These are phyloP conservation scores for Gallinago undulata DNA, from an alignment of 2,113 vertebrate genomes.

Conservation along the genomic window DNA sequence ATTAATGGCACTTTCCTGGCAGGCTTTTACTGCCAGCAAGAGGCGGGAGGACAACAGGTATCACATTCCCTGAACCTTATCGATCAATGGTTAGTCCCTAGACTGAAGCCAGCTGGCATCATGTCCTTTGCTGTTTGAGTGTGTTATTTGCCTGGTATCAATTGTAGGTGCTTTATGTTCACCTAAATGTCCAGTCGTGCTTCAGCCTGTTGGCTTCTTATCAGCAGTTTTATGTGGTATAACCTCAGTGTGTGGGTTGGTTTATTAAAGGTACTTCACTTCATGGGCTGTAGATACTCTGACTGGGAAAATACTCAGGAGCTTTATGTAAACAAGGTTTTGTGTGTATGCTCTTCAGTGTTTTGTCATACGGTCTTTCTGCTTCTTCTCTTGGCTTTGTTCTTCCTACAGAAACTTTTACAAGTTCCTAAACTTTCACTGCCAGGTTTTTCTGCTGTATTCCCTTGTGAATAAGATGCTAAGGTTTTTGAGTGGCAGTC, in stretches of 20 bases:
- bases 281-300: background rate
- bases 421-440: background rate
- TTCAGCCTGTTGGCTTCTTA: background rate
- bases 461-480: background rate
- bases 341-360: background rate
- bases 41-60: background rate
- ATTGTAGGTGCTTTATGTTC: background rate
- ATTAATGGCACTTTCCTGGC: background rate
- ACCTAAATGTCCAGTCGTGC: background rate
- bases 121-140: background rate
- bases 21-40: background rate
- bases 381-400: background rate
- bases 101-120: background rate
- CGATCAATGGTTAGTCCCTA: background rate
- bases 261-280: background rate
- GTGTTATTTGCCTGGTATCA: background rate
- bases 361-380: background rate
- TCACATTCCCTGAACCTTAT: background rate
- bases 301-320: background rate
- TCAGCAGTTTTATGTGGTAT: background rate
- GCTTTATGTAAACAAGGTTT: background rate
- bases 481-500: background rate
- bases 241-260: background rate
- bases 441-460: rapidly evolving
- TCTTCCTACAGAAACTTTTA: background rate